A percentile compares a stretch with the other conserved stretches of the same genome.
Evolutionary conservation across 2,797 vertebrate species (phyloP).

Genomic region (Hapalemur alaotrensis): DNA sequence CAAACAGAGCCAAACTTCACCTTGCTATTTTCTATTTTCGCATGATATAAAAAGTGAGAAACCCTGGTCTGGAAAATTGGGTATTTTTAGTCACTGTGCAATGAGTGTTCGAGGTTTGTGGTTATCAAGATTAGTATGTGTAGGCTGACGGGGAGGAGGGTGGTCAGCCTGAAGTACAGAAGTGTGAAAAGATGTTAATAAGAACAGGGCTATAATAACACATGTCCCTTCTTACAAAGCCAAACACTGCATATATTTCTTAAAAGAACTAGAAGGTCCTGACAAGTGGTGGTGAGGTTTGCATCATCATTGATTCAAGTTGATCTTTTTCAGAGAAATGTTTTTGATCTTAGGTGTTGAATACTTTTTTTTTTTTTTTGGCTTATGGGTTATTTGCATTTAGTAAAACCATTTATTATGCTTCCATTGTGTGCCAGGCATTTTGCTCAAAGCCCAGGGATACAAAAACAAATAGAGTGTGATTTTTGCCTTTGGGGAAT

Average conservation of each 20-base stretch:
- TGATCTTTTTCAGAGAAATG: slow-evolving; percentile 28
- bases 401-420: background rate
- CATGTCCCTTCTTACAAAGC: background rate
- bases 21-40: slow-evolving; percentile 29
- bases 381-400: background rate
- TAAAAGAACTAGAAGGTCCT: background rate
- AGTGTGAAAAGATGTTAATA: slow-evolving; percentile 15
- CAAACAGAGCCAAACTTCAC: background rate
- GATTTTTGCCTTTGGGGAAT: background rate
- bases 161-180: slow-evolving; percentile 29
- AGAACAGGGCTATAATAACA: background rate
- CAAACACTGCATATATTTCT: background rate
- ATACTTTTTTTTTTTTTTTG: slow-evolving; percentile 39
- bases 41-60: slow-evolving; percentile 21
- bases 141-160: background rate
- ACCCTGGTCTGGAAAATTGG: slow-evolving; percentile 30
- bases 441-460: background rate
- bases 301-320: background rate
- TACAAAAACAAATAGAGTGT: background rate
- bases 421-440: background rate
- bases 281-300: background rate
- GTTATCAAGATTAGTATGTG: slow-evolving; percentile 5
- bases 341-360: background rate
- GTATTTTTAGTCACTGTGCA: slow-evolving; percentile 48
- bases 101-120: slow-evolving; percentile 4